Conservation (phyloP, 2,113 vertebrate genomes). For the Eurypyga helias region DNA sequence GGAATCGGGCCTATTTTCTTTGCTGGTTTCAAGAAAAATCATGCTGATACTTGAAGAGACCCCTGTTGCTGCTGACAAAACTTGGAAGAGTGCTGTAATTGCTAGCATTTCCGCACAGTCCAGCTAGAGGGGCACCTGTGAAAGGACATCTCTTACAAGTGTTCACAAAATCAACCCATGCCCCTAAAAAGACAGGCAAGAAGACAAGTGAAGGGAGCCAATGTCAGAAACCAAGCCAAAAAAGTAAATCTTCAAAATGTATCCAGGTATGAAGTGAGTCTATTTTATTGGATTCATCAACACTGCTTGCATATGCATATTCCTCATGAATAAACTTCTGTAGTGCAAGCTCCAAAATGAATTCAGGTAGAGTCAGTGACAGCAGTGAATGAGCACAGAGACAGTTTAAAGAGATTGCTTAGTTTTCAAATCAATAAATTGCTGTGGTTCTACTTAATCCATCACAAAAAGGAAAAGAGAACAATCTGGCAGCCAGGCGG, state of each 20-base stretch:
- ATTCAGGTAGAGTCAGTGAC: constrained; percentile 35
- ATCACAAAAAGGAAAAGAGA: constrained; percentile 40
- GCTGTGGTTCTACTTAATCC: constrained; percentile 36
- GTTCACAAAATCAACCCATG: background rate
- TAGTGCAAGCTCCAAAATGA: constrained; percentile 8
- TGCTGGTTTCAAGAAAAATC: background rate
- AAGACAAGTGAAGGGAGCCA: background rate
- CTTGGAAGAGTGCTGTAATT: background rate
- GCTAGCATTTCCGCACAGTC: background rate
- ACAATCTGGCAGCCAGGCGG: background rate
- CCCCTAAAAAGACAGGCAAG: background rate
- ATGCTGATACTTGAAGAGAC: background rate
- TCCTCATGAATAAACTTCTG: constrained; percentile 45
- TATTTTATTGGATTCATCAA: constrained; percentile 1
- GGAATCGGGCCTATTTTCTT: background rate
- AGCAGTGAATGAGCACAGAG: constrained; percentile 18
- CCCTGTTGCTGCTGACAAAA: background rate
- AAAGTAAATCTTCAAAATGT: background rate
- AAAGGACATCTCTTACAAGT: background rate
- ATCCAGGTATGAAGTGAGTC: background rate
- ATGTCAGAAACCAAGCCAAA: background rate
- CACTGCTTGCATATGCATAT: constrained; percentile 32
- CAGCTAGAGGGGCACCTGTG: background rate
- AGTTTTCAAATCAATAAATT: constrained; percentile 68
- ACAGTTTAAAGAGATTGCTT: constrained; percentile 32